These are phyloP conservation scores for Moxostoma hubbsi DNA, from an alignment of 2,797 vertebrate genomes.

Conservation along the genomic window DNA sequence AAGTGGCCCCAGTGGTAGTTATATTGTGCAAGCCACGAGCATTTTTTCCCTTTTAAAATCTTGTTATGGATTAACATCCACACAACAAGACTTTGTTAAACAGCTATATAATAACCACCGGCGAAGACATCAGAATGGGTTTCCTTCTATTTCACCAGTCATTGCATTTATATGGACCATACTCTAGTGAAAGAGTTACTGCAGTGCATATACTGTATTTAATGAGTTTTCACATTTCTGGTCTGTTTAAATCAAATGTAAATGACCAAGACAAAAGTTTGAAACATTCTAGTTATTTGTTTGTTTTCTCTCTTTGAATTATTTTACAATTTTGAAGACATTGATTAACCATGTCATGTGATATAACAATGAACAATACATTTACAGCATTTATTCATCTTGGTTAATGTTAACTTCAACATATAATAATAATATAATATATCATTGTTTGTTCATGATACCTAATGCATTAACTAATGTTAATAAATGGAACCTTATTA, in stretches of 20 bases:
- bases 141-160: not conserved
- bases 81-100: not conserved
- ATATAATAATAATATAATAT: too few relatives aligned
- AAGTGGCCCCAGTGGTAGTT: not conserved
- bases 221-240: not conserved
- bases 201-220: not conserved
- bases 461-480: too few relatives aligned
- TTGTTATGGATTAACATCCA: not conserved
- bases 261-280: not conserved
- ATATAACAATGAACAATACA: too few relatives aligned
- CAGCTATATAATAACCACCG: too few relatives aligned
- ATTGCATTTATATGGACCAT: conserved; percentile 6
- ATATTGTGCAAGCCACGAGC: not conserved
- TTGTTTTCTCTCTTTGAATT: not conserved
- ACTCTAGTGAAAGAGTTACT: not conserved
- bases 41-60: not conserved
- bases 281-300: not conserved
- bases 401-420: too few relatives aligned
- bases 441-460: too few relatives aligned
- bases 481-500: too few relatives aligned
- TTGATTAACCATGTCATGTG: too few relatives aligned
- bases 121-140: not conserved
- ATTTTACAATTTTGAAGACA: not conserved
- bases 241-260: not conserved
- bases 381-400: too few relatives aligned